Evolutionary conservation across 64 coral and sea anemone species (phyloP), one percentile per base, ranked within the genome.

Genomic region (Catalaphyllia jardinei): DNA sequence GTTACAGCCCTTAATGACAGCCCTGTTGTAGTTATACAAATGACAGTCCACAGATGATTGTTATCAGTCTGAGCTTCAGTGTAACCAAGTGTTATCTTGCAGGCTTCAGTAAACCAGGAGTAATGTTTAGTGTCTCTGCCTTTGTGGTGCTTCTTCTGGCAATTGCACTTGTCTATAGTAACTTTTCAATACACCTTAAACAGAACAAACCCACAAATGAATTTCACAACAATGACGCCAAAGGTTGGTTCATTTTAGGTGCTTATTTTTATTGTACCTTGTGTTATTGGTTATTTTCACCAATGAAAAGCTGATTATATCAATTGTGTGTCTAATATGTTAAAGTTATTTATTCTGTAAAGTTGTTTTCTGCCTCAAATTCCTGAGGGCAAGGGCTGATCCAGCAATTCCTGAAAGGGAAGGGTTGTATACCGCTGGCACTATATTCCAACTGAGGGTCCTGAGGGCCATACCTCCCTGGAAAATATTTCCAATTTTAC

Each of bases 101-200:
- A 72, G 83, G 83, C 20, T 2, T 72, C 20, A 46, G 64, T 46
- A 72, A 51, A 86, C 33, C 5, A 72, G 29, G 63, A 49, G 30
- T 71, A 46, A 31, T 51, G 30, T 17, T 72, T 72, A 24, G 0
- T 52, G 18, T 77, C 24, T 4, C 69, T 86, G 82, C 27, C 30
- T 17, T 72, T 86, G 29, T 86, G 83, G 31, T 86, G 18, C 35
- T 86, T 14, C 83, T 86, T 86, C 63, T 86, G 14, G 83, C 83
- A 22, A 73, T 86, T 86, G 31, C 18, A 86, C 30, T 86, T 19
- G 22, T 38, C 20, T 57, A 22, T 20, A 55, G 22, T 57, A 17
- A 18, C 13, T 10, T 61, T 51, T 33, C 31, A 86, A 72, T 72
- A 12, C 27, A 72, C 6, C 83, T 0, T 9, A 86, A 86, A 18